A percentile compares a stretch with the other conserved stretches of the same genome.
phyloP scores from a whole-genome alignment of 2,888 invertebrate genomes.

The Pardosa pseudoannulata region DNA sequence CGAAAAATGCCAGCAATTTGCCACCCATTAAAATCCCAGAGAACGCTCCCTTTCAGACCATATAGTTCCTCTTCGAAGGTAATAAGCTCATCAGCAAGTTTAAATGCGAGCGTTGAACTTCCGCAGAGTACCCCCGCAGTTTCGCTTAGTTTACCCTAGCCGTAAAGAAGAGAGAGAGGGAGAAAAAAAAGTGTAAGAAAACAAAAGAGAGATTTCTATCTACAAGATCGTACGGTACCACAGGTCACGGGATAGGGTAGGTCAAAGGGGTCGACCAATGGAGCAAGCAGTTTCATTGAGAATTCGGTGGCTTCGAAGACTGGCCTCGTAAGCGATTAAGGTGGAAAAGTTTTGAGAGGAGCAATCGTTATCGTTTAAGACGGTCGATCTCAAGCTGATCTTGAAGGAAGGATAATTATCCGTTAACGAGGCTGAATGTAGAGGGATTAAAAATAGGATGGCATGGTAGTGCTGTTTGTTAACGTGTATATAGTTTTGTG shows the following conservation, averaged over 20 bases:
- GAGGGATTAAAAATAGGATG: too few relatives aligned
- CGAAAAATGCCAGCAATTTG: not conserved
- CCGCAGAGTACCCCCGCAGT: slow-evolving; percentile 24
- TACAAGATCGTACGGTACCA: slow-evolving; percentile 36
- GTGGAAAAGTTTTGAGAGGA: not conserved
- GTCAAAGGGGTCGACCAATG: slow-evolving; percentile 49
- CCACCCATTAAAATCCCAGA: slow-evolving; percentile 2
- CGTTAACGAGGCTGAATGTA: not conserved
- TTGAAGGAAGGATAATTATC: not conserved
- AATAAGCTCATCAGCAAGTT: slow-evolving; percentile 28
- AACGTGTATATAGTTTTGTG: too few relatives aligned
- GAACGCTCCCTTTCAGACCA: too few relatives aligned
- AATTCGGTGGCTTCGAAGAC: not conserved
- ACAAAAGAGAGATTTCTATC: slow-evolving; percentile 29
- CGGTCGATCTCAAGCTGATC: not conserved
- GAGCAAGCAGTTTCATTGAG: slow-evolving; percentile 7
- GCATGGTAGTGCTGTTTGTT: too few relatives aligned
- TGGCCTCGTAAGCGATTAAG: too few relatives aligned
- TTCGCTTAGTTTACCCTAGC: slow-evolving; percentile 20
- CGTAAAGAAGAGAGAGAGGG: not conserved
- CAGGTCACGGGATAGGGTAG: slow-evolving; percentile 41
- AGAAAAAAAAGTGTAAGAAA: slow-evolving; percentile 31
- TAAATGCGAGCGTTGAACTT: slow-evolving; percentile 57
- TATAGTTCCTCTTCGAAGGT: not conserved
- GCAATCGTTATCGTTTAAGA: not conserved